Base-by-base conservation (phyloP, 92 coral and sea anemone species). In the Zoanthus solanderi region DNA sequence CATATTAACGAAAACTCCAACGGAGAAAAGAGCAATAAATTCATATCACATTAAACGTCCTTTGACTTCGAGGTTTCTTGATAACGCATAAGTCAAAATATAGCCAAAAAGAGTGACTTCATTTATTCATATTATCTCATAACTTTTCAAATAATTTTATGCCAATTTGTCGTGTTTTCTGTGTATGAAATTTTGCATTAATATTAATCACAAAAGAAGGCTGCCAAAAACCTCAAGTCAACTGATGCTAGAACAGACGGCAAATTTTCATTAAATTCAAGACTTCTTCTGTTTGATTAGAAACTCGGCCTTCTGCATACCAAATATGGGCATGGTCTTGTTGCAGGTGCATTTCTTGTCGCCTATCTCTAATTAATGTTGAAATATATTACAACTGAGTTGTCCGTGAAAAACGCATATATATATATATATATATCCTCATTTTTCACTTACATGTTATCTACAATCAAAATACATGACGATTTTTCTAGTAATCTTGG, bases 21-120 rank as follows among this genome's bases (percentile, higher is more conserved):
- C 74, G 75, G 85, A 81, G 85, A 81, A 81, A 81, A 65, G 85
- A 81, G 85, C 85, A 81, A 81, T 81, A 81, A 81, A 81, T 67
- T 81, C 74, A 81, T 81, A 67, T 65, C 45, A 71, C 46, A 67
- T 34, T 60, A 45, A 68, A 81, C 53, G 66, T 66, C 85, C 71
- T 80, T 80, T 80, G 45, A 65, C 29, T 42, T 28, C 67, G 72
- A 80, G 48, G 47, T 67, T 81, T 66, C 14, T 68, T 73, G 60
- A 81, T 67, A 81, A 42, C 60, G 13, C 75, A 37, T 5, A 46
- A 65, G 85, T 81, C 75, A 65, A 46, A 81, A 46, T 65, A 44
- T 3, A 44, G 18, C 10, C 23, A 9, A 23, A 28, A 44, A 47
- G 66, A 71, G 45, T 81, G 85, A 81, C 61, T 66, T 79, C 44